Percentiles rank a stretch among this genome's conserved stretches.
These are phyloP conservation scores for Kryptolebias marmoratus DNA, from an alignment of 2,113 vertebrate genomes.

Conservation along the genomic window DNA sequence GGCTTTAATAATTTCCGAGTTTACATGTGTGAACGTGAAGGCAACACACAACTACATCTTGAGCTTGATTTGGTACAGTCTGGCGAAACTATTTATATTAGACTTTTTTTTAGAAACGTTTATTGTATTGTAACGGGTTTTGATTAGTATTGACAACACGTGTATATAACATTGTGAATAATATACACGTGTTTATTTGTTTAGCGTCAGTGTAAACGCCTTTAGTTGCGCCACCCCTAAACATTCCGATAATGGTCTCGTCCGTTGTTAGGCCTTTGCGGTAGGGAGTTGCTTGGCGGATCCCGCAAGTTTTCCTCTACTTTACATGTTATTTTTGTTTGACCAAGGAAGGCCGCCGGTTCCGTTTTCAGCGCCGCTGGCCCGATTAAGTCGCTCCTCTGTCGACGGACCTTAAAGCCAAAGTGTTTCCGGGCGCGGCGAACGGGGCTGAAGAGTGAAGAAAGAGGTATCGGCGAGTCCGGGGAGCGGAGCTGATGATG, in stretches of 20 bases:
- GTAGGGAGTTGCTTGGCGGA: conserved; percentile 81
- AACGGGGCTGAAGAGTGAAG: conserved; percentile 50
- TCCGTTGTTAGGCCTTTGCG: conserved; percentile 77
- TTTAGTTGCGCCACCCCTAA: conserved; percentile 44
- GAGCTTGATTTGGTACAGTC: conserved; percentile 70
- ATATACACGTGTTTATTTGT: not conserved
- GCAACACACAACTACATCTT: conserved; percentile 30
- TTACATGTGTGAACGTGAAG: conserved; percentile 36
- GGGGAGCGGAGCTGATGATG: conserved; percentile 82
- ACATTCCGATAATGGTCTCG: conserved; percentile 73
- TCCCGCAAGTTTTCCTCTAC: conserved; percentile 70
- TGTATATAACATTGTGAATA: accelerated
- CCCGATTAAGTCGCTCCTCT: not conserved
- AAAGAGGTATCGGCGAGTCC: conserved; percentile 55
- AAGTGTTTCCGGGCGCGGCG: conserved; percentile 54
- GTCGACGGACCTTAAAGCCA: conserved; percentile 30
- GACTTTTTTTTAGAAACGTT: not conserved
- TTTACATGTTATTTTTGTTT: conserved; percentile 64
- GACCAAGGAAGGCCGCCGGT: not conserved
- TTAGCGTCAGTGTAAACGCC: not conserved
- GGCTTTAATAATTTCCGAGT: conserved; percentile 31
- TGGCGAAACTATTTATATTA: not conserved
- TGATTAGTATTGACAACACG: accelerated
- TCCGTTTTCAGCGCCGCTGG: not conserved
- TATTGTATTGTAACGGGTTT: accelerated